These are phyloP conservation scores for Drosophila multiciliata DNA, from an alignment of 2,888 invertebrate species.

Conservation along the genomic window DNA sequence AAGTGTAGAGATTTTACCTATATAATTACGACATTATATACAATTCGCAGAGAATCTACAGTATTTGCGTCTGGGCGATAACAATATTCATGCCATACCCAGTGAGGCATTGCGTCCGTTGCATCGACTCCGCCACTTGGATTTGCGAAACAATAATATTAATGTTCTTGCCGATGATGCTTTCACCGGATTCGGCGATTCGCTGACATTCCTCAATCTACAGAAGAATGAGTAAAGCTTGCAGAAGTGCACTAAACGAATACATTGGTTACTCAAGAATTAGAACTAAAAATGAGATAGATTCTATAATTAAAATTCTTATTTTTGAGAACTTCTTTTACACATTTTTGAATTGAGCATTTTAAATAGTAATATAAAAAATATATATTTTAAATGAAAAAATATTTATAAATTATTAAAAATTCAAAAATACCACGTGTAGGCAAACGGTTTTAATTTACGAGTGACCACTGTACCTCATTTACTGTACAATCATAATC, in stretches of 20 bases:
- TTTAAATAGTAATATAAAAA: neutral
- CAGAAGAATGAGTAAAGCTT: conserved; percentile 94
- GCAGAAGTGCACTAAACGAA: conserved; percentile 22
- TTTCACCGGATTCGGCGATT: conserved; percentile 94
- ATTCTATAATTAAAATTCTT: neutral
- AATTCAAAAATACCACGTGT: neutral
- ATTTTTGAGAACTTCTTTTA: neutral
- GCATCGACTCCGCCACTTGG: conserved; percentile 94
- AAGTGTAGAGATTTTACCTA: neutral
- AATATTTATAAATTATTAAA: neutral
- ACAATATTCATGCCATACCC: conserved; percentile 93
- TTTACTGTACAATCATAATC: conserved; percentile 6
- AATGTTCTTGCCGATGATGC: conserved; percentile 93
- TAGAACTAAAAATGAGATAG: neutral
- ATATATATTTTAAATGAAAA: neutral
- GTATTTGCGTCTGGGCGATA: conserved; percentile 94
- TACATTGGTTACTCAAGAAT: conserved; percentile 1
- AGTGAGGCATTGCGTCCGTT: conserved; percentile 93
- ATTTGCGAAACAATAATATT: conserved; percentile 95
- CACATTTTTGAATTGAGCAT: neutral
- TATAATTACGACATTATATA: neutral
- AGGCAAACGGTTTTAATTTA: neutral
- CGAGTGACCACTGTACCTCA: neutral
- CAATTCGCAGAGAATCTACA: conserved; percentile 92
- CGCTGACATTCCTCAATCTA: conserved; percentile 95